Percentiles rank a stretch among this genome's conserved stretches.
Conservation (phyloP, 2,888 invertebrate species). For the Emmelina monodactyla region DNA sequence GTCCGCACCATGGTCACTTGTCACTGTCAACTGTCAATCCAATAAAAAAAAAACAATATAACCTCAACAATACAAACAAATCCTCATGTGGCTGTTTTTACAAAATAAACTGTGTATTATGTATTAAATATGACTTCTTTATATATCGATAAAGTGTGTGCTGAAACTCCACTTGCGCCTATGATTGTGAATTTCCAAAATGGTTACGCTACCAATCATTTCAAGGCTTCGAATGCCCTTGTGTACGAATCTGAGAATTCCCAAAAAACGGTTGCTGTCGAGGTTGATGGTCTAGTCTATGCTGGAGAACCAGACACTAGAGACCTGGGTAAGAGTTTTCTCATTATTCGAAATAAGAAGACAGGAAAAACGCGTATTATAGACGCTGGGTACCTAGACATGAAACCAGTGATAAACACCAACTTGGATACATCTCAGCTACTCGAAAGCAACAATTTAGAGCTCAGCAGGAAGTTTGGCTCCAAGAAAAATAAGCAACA, state of each 20-base stretch:
- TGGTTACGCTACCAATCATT: constrained; percentile 35
- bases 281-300: constrained; percentile 32
- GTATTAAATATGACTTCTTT: constrained; percentile 2
- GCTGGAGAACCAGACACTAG: constrained; percentile 34
- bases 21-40: no score
- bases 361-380: constrained; percentile 45
- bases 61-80: no score
- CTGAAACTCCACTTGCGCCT: constrained; percentile 27
- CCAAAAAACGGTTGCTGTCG: constrained; percentile 24
- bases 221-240: constrained; percentile 23
- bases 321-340: constrained; percentile 30
- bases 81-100: no score
- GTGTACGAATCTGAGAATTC: constrained; percentile 26
- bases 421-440: constrained; percentile 21
- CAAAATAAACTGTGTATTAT: no score
- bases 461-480: constrained; percentile 70
- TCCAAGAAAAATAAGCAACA: constrained; percentile 68
- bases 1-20: no score
- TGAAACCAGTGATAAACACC: constrained; percentile 29
- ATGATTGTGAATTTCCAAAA: constrained; percentile 42
- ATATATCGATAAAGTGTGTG: constrained; percentile 31
- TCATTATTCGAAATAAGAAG: constrained; percentile 32
- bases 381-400: constrained; percentile 30
- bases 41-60: no score
- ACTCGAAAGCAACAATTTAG: constrained; percentile 33